These are phyloP conservation scores for Montipora capitata DNA, from an alignment of 92 coral and sea anemone genomes.

Conservation along the genomic window DNA sequence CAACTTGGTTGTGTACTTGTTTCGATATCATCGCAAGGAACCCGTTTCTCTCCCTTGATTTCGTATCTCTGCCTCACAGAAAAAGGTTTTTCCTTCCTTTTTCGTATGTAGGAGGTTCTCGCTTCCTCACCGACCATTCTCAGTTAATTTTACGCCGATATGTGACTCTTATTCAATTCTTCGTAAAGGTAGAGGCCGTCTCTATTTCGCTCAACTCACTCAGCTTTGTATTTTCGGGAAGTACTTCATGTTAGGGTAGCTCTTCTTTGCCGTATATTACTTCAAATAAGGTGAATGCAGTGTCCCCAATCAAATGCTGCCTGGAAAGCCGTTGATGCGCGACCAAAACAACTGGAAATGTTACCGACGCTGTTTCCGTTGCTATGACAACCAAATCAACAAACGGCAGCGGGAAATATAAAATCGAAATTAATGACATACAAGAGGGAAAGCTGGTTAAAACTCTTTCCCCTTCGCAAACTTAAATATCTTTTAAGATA, in stretches of 20 bases:
- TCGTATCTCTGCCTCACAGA: constrained; percentile 65
- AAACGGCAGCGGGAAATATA: too few species aligned
- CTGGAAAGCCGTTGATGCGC: not conserved
- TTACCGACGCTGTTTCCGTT: not conserved
- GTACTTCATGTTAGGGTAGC: not conserved
- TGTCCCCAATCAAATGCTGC: not conserved
- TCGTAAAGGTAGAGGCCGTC: not conserved
- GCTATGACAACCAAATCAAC: too few species aligned
- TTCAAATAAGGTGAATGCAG: too few species aligned
- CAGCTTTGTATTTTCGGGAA: constrained; percentile 5
- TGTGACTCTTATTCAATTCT: constrained; percentile 21
- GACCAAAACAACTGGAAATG: constrained; percentile 17
- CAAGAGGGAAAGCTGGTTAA: too few species aligned
- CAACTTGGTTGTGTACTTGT: constrained; percentile 12
- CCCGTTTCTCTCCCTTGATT: constrained; percentile 38
- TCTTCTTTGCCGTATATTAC: too few species aligned
- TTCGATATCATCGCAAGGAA: constrained; percentile 55
- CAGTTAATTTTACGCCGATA: constrained; percentile 30
- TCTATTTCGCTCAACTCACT: constrained; percentile 1
- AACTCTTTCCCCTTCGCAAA: too few species aligned
- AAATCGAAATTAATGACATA: too few species aligned
- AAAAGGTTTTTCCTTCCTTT: constrained; percentile 68
- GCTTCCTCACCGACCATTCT: constrained; percentile 36
- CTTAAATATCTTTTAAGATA: not conserved
- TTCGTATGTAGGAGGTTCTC: constrained; percentile 57